Percentiles rank a stretch among this genome's conserved stretches.
Evolutionary conservation across 23 tunicate species (phyloP).

Genomic region (Clavelina lepadiformis): DNA sequence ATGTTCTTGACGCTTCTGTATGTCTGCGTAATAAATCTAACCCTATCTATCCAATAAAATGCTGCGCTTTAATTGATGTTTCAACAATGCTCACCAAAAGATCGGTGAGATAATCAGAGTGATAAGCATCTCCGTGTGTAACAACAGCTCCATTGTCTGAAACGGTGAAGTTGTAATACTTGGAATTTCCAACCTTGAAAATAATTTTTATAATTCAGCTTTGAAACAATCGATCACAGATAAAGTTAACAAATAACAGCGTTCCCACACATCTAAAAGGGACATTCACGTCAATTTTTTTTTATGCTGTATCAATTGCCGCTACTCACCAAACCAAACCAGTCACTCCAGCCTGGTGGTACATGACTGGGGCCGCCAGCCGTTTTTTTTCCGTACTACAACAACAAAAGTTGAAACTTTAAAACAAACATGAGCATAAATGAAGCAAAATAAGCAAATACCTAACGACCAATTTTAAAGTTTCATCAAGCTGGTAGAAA

Average conservation of each 20-base stretch:
- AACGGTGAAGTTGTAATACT: constrained; percentile 90
- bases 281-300: no score
- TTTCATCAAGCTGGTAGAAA: neutral
- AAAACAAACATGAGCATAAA: constrained; percentile 1
- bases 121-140: constrained; percentile 71
- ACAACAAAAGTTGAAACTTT: neutral
- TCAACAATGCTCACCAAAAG: constrained; percentile 39
- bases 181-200: constrained; percentile 84
- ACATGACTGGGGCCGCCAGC: constrained; percentile 85
- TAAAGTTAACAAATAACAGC: no score
- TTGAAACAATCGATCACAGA: no score
- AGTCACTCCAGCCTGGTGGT: constrained; percentile 91
- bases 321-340: constrained; percentile 95
- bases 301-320: no score
- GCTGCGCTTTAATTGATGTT: neutral
- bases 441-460: neutral
- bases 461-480: neutral
- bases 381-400: constrained; percentile 59
- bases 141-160: constrained; percentile 75
- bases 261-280: no score
- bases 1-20: no score
- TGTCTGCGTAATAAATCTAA: no score
- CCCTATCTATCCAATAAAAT: no score
- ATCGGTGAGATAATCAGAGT: constrained; percentile 84
- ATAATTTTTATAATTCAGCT: no score